These are phyloP conservation scores for Pachymerium ferrugineum DNA, from an alignment of 2,888 invertebrate species.

Conservation along the genomic window DNA sequence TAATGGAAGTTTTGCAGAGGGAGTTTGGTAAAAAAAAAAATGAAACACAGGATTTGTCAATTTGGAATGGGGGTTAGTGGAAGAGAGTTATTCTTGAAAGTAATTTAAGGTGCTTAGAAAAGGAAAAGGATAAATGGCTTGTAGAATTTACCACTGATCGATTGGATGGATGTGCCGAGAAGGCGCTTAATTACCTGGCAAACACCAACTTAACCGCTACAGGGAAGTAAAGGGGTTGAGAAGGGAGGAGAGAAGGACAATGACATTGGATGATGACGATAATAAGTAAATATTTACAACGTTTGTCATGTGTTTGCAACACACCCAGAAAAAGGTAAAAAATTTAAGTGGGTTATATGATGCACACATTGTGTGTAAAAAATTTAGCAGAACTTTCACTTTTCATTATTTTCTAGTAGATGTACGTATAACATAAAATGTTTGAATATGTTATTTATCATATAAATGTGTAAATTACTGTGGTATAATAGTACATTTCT, in stretches of 20 bases:
- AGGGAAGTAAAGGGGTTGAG: conserved; percentile 1
- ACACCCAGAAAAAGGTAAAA: background rate
- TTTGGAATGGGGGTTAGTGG: background rate
- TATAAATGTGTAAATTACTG: too few relatives aligned
- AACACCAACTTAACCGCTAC: background rate
- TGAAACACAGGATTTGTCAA: conserved; percentile 3
- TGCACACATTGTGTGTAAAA: too few relatives aligned
- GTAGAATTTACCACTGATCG: conserved; percentile 21
- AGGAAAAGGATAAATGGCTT: conserved; percentile 15
- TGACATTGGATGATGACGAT: background rate
- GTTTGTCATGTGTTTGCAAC: too few relatives aligned
- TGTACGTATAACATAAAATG: too few relatives aligned
- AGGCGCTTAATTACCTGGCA: conserved; percentile 21
- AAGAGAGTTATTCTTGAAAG: background rate
- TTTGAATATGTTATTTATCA: too few relatives aligned
- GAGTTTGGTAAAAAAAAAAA: background rate
- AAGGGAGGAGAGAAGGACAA: background rate
- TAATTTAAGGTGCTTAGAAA: background rate
- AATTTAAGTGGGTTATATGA: too few relatives aligned
- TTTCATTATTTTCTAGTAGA: too few relatives aligned
- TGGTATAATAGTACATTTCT: too few relatives aligned
- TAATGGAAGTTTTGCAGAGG: background rate
- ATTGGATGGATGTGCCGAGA: background rate
- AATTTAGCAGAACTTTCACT: too few relatives aligned
- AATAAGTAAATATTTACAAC: background rate